Base-by-base conservation (phyloP, 2,888 invertebrate genomes). In the Noctua pronuba region DNA sequence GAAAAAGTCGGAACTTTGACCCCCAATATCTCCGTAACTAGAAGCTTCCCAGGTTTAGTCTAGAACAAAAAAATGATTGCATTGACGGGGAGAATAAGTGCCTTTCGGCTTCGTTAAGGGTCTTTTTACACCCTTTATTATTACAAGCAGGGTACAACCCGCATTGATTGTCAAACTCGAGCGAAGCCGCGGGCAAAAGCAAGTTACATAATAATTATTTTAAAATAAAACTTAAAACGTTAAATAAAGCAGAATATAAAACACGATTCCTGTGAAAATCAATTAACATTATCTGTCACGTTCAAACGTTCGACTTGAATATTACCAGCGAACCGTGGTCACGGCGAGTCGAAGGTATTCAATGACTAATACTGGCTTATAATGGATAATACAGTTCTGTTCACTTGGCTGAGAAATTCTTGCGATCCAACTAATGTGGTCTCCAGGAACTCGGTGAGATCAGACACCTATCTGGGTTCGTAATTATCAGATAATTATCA, bases 281-380 rank as follows among this genome's bases (percentile, higher is more conserved):
- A 31, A 73, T 82, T 77, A 71, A 64, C 67, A 46, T 58, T 83
- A 77, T 83, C 64, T 52, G 41, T 71, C 67, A 82, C 83, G 83
- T 76, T 75, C 28, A 5, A 44, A 11, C 24, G 81, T 73, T 28
- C 7, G 44, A 0, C 28, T 35, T 64, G 62, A 55, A 67, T 44
- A 38, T 75, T 46, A 52, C 65, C 31, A 60, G 67, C 31, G 83
- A 67, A 38, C 73, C 70, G 70, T 77, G 52, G 5, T 35, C 41
- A 55, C 44, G 10, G 2, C 58, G 28, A 76, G 28, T 85, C 1
- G 38, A 67, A 72, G 71, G 52, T 38, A 82, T 85, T 62, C 55
- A 64, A 65, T 86, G 83, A 83, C 83, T 86, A 86, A 86, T 49
- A 44, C 62, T 52, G 16, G 49, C 16, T 31, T 67, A 7, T 69